Evolutionary conservation across 1,140 invertebrate species (phyloP).

Genomic region (Trissolcus basalis): DNA sequence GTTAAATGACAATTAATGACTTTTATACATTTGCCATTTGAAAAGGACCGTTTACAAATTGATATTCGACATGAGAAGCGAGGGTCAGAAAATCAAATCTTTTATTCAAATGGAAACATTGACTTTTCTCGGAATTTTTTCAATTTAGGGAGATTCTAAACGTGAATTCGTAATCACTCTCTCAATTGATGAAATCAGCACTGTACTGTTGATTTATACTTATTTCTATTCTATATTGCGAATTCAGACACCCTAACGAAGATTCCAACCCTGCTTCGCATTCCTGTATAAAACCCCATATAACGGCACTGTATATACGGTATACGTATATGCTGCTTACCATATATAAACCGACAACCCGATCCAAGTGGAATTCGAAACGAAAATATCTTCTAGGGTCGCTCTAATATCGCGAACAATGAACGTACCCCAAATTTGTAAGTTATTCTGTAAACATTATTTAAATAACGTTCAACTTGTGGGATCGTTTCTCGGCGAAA

Average conservation of each 20-base stretch:
- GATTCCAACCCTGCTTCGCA: constrained; percentile 45
- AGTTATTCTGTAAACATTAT: no score
- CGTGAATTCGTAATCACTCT: background rate
- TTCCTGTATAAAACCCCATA: constrained; percentile 45
- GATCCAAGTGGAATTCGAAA: constrained; percentile 47
- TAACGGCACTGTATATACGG: constrained; percentile 19
- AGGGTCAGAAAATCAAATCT: no score
- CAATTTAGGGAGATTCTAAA: no score
- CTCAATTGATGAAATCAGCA: background rate
- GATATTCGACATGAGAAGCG: no score
- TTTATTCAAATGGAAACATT: no score
- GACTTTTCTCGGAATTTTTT: no score
- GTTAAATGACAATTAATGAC: constrained; percentile 36
- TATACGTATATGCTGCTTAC: constrained; percentile 51
- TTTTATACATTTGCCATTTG: constrained; percentile 7
- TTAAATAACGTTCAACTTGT: no score
- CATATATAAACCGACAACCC: constrained; percentile 53
- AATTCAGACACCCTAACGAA: constrained; percentile 41
- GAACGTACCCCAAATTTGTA: constrained; percentile 9
- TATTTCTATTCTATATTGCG: constrained; percentile 1
- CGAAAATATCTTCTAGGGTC: constrained; percentile 9
- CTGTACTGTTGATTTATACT: background rate
- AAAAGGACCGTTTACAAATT: background rate
- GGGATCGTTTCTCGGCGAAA: no score
- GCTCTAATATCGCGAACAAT: constrained; percentile 22